Base-by-base conservation (phyloP, 1,140 invertebrate species). In the Brachystomella parvula region DNA sequence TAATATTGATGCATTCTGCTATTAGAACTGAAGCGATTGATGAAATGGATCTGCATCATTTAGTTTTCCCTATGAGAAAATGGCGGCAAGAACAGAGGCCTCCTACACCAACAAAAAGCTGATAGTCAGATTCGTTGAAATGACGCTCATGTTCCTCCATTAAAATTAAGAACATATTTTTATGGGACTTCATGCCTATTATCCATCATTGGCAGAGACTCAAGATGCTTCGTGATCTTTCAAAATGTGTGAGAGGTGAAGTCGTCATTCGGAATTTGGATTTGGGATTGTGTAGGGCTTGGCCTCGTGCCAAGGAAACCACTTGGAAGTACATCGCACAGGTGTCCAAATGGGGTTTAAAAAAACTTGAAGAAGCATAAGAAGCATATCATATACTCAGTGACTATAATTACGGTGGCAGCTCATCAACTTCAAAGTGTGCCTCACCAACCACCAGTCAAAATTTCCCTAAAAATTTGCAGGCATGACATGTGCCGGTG, bases 261-360 rank as follows among this genome's bases (percentile, higher is more conserved):
- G 6, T 9, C 49, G 6, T 53, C n/a, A n/a, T n/a, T n/a, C n/a
- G n/a, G n/a, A n/a, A n/a, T n/a, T n/a, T n/a, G n/a, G n/a, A n/a
- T n/a, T n/a, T n/a, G n/a, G n/a, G n/a, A n/a, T n/a, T n/a, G n/a
- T n/a, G n/a, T n/a, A n/a, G n/a, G 49, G 19, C 19, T 24, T 53
- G 49, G 49, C 12, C 49, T 12, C 6, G 12, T 9, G 49, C 49
- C 49, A 53, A 53, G 49, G 49, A 53, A 44, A 53, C 49, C 49
- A 53, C 49, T 53, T 53, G 12, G 24, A 53, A 24, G n/a, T n/a
- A 53, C 49, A 26, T 53, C 49, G 49, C 49, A 53, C 49, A 53
- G 49, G 49, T 53, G 49, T 53, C 49, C n/a, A n/a, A n/a, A 44
- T n/a, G 39, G n/a, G 39, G 9, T n/a, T 12, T 12, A 44, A 44